phyloP scores from a whole-genome alignment of 2,888 invertebrate species.

The Boloria euphrosyne region DNA sequence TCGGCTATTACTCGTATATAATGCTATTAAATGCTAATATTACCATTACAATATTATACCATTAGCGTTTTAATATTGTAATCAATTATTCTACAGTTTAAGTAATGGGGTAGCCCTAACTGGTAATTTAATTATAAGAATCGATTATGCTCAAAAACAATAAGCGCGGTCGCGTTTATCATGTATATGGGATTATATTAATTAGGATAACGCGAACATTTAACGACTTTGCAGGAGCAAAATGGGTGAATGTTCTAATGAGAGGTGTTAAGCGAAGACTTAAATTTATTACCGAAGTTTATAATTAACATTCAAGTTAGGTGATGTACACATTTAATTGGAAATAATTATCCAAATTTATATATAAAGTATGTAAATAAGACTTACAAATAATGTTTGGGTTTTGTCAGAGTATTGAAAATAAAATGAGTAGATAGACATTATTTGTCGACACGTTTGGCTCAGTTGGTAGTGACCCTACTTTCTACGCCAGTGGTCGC shows the following conservation, averaged over 20 bases:
- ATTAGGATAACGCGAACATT: constrained; percentile 56
- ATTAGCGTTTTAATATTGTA: neutral
- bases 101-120: neutral
- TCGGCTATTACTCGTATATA: too few relatives aligned
- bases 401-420: too few relatives aligned
- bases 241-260: constrained; percentile 25
- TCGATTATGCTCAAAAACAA: constrained; percentile 49
- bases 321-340: constrained; percentile 3
- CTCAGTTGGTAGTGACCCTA: too few relatives aligned
- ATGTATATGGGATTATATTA: constrained; percentile 77
- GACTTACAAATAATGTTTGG: too few relatives aligned
- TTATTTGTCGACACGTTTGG: too few relatives aligned
- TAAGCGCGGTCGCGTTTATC: constrained; percentile 52
- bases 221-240: constrained; percentile 31
- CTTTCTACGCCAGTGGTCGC: too few relatives aligned
- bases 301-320: constrained; percentile 14
- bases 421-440: too few relatives aligned
- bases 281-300: constrained; percentile 18
- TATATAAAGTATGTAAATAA: too few relatives aligned
- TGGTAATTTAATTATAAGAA: constrained; percentile 27
- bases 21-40: too few relatives aligned
- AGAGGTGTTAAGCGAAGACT: constrained; percentile 1
- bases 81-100: constrained; percentile 5
- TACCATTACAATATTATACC: too few relatives aligned
- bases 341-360: neutral